Base-by-base conservation (phyloP, 92 coral and sea anemone species). In the Porites rus region DNA sequence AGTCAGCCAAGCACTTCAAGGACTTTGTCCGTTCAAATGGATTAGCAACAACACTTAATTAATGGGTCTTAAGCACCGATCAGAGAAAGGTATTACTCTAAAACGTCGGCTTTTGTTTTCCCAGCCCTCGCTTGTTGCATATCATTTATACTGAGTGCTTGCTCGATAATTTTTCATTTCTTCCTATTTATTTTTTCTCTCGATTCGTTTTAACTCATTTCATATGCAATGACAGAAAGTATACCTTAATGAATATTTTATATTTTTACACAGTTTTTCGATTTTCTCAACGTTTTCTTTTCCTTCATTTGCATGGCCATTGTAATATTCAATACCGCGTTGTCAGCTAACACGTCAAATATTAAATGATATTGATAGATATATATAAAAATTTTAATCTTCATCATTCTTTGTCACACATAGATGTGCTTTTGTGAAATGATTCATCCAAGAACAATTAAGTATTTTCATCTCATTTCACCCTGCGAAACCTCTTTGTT, bases 241-340 rank as follows among this genome's bases (percentile, higher is more conserved):
- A 38, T 65, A 62, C 54, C 51, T 62, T 63, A 20, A 83, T 83
- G 74, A 83, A 73, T 83, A 73, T 74, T 83, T 83, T 64, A 83
- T 83, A 64, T 38, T 62, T 64, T 59, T 68, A 18, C 79, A 74
- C 53, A 58, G 50, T 46, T 83, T 73, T 58, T 78, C 65, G 52
- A 7, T 12, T 18, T 53, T 9, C 20, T 51, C 22, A 22, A 22
- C 10, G 22, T 65, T 78, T 64, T 78, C 1, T 38, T 31, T 38
- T 8, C n/a, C 24, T n/a, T 10, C n/a, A 16, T 73, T 50, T 11
- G 21, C 10, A 13, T 73, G 16, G 5, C 46, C 46, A 38, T 38
- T 38, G 46, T 38, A 38, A 38, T 38, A 38, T 38, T 38, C 5
- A 38, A 38, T 38, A 4, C 46, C 46, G 46, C 46, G 46, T 38